Percentiles rank a stretch among this genome's conserved stretches.
These are phyloP conservation scores for Eledona agricola DNA, from an alignment of 2,888 invertebrate genomes.

Conservation along the genomic window DNA sequence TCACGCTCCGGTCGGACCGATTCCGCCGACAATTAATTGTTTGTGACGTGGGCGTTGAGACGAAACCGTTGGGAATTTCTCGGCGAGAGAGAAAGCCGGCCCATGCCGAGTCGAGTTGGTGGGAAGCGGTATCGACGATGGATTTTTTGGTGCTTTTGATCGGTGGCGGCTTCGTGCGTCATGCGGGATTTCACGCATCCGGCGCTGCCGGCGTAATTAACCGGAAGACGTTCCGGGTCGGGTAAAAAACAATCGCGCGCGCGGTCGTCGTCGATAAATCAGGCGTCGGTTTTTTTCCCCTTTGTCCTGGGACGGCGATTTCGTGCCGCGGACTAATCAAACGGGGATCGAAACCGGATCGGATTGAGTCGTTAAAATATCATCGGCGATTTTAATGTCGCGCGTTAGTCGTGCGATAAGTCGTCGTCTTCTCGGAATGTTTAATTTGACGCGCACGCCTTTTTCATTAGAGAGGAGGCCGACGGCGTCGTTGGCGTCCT, in stretches of 20 bases:
- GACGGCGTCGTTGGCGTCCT: constrained; percentile 22
- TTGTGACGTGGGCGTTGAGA: constrained; percentile 8
- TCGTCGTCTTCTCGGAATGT: constrained; percentile 24
- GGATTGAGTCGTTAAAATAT: constrained; percentile 32
- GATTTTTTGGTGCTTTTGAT: too few species aligned
- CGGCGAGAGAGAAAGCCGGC: neutral
- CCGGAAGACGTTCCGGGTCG: constrained; percentile 20
- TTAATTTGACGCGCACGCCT: constrained; percentile 30
- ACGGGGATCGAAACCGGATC: constrained; percentile 26
- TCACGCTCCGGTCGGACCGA: constrained; percentile 6
- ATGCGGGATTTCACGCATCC: constrained; percentile 22
- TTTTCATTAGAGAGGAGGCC: constrained; percentile 19
- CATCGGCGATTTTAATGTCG: constrained; percentile 22
- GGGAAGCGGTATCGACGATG: too few species aligned
- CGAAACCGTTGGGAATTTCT: constrained; percentile 9
- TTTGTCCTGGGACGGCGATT: constrained; percentile 12
- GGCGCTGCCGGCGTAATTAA: constrained; percentile 16
- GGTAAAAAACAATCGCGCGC: constrained; percentile 16
- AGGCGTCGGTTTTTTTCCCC: constrained; percentile 7
- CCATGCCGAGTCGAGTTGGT: too few species aligned
- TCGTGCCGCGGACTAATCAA: constrained; percentile 25
- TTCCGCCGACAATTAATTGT: constrained; percentile 11
- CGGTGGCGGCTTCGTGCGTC: constrained; percentile 13
- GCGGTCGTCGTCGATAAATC: constrained; percentile 18
- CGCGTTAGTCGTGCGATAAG: constrained; percentile 28